These are phyloP conservation scores for Caenorhabditis imperialis DNA, from an alignment of 2,888 invertebrate species.

Conservation along the genomic window DNA sequence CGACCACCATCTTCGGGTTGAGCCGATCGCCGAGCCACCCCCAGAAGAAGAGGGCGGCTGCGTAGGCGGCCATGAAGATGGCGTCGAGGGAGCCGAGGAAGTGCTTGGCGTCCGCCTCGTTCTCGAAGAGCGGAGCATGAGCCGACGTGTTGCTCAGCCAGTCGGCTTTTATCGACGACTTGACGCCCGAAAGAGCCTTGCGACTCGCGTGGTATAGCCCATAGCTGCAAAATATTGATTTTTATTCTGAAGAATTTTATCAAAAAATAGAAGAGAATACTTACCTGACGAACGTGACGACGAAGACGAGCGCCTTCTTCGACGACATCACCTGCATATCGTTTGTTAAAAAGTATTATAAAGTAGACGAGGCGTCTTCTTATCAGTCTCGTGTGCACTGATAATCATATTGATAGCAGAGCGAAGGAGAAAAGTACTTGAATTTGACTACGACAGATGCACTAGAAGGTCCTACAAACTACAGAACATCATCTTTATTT, in stretches of 20 bases:
- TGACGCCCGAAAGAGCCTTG: constrained; percentile 76
- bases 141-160: constrained; percentile 70
- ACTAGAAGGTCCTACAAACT: constrained; percentile 5
- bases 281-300: constrained; percentile 71
- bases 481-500: constrained; percentile 14
- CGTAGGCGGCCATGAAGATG: constrained; percentile 77
- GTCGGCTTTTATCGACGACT: constrained; percentile 72
- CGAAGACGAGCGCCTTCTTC: constrained; percentile 64
- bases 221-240: constrained; percentile 63
- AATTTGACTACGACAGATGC: constrained; percentile 1
- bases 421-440: constrained; percentile 47
- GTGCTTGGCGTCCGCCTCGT: constrained; percentile 69
- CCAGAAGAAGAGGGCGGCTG: constrained; percentile 80
- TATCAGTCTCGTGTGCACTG: no score
- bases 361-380: no score
- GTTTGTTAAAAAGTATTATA: no score
- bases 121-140: constrained; percentile 66
- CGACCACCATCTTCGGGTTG: constrained; percentile 79
- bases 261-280: not conserved
- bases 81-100: constrained; percentile 77
- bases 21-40: constrained; percentile 80
- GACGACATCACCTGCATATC: constrained; percentile 43
- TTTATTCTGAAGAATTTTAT: not conserved
- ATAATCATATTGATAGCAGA: no score
- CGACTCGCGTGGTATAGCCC: constrained; percentile 76